phyloP scores from a whole-genome alignment of 1,140 invertebrate species.

The Drosophila quadrilineata region DNA sequence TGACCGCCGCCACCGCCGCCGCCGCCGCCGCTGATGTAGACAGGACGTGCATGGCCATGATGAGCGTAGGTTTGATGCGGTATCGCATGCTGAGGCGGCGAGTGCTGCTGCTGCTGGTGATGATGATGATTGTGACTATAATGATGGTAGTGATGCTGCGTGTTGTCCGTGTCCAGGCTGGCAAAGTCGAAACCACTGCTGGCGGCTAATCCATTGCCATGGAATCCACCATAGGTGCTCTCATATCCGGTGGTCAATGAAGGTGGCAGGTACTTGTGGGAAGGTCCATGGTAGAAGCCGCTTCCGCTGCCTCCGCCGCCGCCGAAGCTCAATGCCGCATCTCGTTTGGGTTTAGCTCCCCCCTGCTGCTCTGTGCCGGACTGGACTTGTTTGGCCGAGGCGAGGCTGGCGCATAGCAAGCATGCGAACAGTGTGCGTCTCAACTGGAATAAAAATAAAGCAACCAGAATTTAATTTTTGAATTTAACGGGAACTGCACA shows the following conservation, averaged over 20 bases:
- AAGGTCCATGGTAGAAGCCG: conserved; percentile 57
- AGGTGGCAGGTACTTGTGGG: conserved; percentile 64
- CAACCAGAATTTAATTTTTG: neutral
- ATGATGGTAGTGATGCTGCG: conserved; percentile 13
- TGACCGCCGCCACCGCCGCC: too few relatives aligned
- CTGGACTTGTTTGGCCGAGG: conserved; percentile 16
- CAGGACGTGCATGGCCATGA: conserved; percentile 26
- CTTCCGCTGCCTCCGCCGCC: too few relatives aligned
- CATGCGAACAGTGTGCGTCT: conserved; percentile 1
- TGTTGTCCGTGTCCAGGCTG: conserved; percentile 25
- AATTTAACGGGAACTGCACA: too few relatives aligned
- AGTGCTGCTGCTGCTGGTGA: conserved; percentile 11
- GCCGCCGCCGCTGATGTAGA: conserved; percentile 19
- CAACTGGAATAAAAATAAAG: conserved; percentile 7
- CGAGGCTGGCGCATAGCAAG: conserved; percentile 6
- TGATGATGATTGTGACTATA: conserved; percentile 12
- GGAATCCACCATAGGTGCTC: conserved; percentile 35
- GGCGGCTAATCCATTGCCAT: conserved; percentile 37
- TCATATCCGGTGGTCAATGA: conserved; percentile 19
- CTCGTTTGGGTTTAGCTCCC: conserved; percentile 31
- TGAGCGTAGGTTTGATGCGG: conserved; percentile 2
- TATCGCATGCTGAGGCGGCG: conserved; percentile 3
- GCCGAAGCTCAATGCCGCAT: conserved; percentile 42
- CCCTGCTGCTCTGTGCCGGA: neutral
- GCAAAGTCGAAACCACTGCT: conserved; percentile 53